These are phyloP conservation scores for Branchinecta lindahli DNA, from an alignment of 1,140 invertebrate genomes.

Conservation along the genomic window DNA sequence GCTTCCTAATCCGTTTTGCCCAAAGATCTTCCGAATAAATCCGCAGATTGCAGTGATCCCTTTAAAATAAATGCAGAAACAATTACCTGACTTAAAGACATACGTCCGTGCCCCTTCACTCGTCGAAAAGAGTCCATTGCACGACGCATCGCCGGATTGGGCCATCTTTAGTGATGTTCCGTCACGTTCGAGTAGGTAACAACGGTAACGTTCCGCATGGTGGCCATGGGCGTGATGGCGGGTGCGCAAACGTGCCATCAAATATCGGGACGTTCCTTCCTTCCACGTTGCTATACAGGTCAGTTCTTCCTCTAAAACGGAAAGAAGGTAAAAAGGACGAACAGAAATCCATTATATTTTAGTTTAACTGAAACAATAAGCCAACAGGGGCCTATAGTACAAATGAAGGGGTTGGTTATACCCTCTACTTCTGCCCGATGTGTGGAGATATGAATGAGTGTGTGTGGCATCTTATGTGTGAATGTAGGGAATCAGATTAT, in stretches of 20 bases:
- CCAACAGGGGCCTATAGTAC: too few relatives aligned
- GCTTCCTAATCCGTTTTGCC: too few relatives aligned
- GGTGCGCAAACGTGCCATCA: constrained; percentile 49
- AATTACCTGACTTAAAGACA: background rate
- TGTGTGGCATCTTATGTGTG: too few relatives aligned
- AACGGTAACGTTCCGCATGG: constrained; percentile 77
- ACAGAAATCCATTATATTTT: background rate
- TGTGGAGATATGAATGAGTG: too few relatives aligned
- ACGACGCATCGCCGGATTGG: constrained; percentile 73
- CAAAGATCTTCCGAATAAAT: too few relatives aligned
- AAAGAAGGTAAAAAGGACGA: constrained; percentile 20
- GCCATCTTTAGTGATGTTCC: constrained; percentile 53
- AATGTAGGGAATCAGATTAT: too few relatives aligned
- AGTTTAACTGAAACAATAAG: too few relatives aligned
- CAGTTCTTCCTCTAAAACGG: constrained; percentile 58
- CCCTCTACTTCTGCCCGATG: too few relatives aligned
- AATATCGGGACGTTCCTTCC: constrained; percentile 66
- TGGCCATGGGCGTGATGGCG: constrained; percentile 64
- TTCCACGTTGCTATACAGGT: constrained; percentile 75
- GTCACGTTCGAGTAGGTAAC: constrained; percentile 64
- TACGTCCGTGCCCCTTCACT: constrained; percentile 51
- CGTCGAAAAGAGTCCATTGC: constrained; percentile 65
- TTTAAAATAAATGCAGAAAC: background rate
- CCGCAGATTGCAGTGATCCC: too few relatives aligned
- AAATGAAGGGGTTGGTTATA: too few relatives aligned